Percentiles rank a stretch among this genome's conserved stretches.
Evolutionary conservation across 2,797 vertebrate genomes (phyloP).

Genomic region (Falco novaeseelandiae): DNA sequence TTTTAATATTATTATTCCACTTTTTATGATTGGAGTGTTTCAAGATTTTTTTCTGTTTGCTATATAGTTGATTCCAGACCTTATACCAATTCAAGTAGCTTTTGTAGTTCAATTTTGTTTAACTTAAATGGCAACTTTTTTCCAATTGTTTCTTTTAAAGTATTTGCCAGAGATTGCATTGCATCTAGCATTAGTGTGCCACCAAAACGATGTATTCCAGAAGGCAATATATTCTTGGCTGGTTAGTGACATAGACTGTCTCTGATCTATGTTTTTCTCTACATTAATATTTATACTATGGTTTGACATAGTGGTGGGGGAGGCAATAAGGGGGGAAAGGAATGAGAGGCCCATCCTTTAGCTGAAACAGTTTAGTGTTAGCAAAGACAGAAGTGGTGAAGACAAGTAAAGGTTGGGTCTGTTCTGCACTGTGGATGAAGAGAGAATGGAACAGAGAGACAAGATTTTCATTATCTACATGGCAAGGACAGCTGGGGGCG

Average conservation of each 20-base stretch:
- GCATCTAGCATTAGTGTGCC: background rate
- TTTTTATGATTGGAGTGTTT: background rate
- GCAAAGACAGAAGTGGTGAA: background rate
- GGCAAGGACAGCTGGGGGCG: fast-evolving
- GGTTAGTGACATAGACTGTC: background rate
- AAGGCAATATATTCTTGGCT: background rate
- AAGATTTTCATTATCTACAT: background rate
- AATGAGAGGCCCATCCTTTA: background rate
- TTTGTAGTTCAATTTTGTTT: background rate
- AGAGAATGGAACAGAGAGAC: background rate
- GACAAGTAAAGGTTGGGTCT: background rate
- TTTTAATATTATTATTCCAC: conserved; percentile 31
- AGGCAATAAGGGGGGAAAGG: background rate
- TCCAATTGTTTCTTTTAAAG: background rate
- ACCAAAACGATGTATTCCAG: background rate
- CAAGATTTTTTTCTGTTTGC: background rate
- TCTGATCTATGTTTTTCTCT: background rate
- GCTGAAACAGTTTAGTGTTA: background rate
- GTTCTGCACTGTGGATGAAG: fast-evolving
- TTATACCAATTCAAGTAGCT: background rate
- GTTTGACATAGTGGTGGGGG: background rate
- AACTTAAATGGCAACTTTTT: background rate
- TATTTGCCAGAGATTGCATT: background rate
- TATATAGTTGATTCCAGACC: background rate
- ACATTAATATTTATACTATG: background rate